Base-by-base conservation (phyloP, 1,140 invertebrate genomes). In the Pachyrhynchus sulphureomaculatus region DNA sequence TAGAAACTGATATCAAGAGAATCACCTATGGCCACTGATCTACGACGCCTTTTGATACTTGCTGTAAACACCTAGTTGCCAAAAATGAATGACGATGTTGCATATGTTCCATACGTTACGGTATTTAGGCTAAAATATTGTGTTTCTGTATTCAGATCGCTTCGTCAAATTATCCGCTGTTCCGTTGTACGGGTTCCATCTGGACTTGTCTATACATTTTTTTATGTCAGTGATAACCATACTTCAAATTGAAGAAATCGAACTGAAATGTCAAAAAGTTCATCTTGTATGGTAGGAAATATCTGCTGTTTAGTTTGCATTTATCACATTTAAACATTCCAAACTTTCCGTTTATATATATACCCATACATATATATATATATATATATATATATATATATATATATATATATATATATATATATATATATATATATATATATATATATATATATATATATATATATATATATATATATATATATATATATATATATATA, bases 161-260 rank as follows among this genome's bases (percentile, higher is more conserved):
- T 26, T 15, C 74, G 52, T 75, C 77, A 80, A 1, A 79, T 9
- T 18, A 79, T 77, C 20, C 68, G 41, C 62, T 78, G 75, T 68
- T 48, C 20, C 37, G 10, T 44, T 78, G 62, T 18, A 58, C 49
- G 15, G 48, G 26, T 52, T 68, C 15, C 0, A 79, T 51, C 10
- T 24, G 18, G 23, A 79, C 65, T 53, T 77, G 75, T 2, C 76
- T 59, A 58, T 74, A 79, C 74, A 78, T 78, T 67, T 76, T 26
- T 56, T 61, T 17, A 78, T 73, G 56, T 79, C 78, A 0, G 65
- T 69, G 3, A 62, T 64, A 4, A 78, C 49, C 0, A 70, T 26
- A 10, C 10, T 20, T 54, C 44, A 48, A 74, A 68, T n/a, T 62
- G 55, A 32, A 75, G 36, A 59, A 76, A 78, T 0, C 71, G 62